Evolutionary conservation across 2,797 vertebrate species (phyloP).

Genomic region (Balearica regulorum): DNA sequence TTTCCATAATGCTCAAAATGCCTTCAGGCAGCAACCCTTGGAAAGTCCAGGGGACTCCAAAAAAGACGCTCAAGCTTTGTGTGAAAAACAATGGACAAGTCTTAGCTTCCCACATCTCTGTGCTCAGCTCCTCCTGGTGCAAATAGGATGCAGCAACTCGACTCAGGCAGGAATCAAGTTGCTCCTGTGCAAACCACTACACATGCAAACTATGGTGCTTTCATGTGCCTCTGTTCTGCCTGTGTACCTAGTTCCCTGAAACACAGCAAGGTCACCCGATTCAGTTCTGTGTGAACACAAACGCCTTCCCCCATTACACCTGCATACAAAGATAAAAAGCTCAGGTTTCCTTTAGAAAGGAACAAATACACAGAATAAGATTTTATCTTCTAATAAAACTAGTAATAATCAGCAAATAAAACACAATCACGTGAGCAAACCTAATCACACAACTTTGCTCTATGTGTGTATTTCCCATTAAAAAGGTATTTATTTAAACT

Average conservation of each 20-base stretch:
- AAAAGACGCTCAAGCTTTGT: fast-evolving
- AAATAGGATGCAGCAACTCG: neutral
- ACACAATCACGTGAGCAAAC: neutral
- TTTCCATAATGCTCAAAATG: neutral
- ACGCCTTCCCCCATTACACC: neutral
- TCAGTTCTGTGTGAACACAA: neutral
- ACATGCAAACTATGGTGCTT: neutral
- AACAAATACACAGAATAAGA: neutral
- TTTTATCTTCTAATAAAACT: neutral
- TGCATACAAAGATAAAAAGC: neutral
- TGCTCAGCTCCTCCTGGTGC: neutral
- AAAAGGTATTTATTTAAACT: neutral
- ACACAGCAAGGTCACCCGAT: neutral
- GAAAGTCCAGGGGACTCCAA: neutral
- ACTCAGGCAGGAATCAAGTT: neutral
- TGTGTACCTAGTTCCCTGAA: fast-evolving
- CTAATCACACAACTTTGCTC: neutral
- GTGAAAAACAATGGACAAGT: fast-evolving
- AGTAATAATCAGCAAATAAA: neutral
- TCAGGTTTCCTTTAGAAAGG: neutral
- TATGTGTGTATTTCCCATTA: neutral
- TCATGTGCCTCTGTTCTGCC: neutral
- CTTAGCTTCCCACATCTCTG: neutral
- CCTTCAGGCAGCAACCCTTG: neutral
- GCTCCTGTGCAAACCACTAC: neutral